phyloP scores from a whole-genome alignment of 1,140 invertebrate species.

The Monomorium pharaonis region DNA sequence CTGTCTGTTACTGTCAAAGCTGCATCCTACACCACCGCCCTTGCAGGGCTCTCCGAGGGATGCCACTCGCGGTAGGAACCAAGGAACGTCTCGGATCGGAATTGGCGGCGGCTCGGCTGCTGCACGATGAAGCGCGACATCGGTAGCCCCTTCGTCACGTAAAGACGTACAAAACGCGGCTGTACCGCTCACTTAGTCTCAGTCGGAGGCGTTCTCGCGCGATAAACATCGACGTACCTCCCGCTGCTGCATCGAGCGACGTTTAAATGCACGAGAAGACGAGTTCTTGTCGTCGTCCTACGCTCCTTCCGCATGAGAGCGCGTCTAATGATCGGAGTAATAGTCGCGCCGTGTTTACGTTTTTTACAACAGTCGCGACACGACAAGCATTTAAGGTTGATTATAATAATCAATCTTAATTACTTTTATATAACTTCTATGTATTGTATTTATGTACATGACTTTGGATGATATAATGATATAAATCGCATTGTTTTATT shows the following conservation, averaged over 20 bases:
- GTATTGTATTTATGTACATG: neutral
- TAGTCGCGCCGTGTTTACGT: constrained; percentile 49
- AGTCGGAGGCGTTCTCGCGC: constrained; percentile 48
- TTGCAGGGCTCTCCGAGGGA: constrained; percentile 33
- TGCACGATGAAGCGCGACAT: constrained; percentile 20
- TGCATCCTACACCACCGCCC: constrained; percentile 22
- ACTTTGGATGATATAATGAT: neutral
- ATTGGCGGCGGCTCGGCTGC: constrained; percentile 70
- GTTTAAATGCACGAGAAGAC: constrained; percentile 53
- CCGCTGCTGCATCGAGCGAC: constrained; percentile 51
- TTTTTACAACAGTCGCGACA: constrained; percentile 32
- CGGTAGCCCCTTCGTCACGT: constrained; percentile 62
- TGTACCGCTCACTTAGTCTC: constrained; percentile 57
- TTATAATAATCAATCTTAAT: constrained; percentile 54
- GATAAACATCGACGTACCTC: constrained; percentile 57
- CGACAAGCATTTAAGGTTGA: constrained; percentile 42
- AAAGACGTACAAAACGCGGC: constrained; percentile 58
- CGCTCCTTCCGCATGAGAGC: constrained; percentile 57
- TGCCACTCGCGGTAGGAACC: constrained; percentile 42
- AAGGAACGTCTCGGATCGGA: constrained; percentile 58
- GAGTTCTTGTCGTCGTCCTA: constrained; percentile 59
- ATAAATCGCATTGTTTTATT: neutral
- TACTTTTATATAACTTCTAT: constrained; percentile 6
- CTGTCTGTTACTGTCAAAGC: constrained; percentile 74
- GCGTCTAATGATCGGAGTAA: constrained; percentile 55